Evolutionary conservation across 2,888 invertebrate species (phyloP).

Genomic region (Sinotaia quadrata): DNA sequence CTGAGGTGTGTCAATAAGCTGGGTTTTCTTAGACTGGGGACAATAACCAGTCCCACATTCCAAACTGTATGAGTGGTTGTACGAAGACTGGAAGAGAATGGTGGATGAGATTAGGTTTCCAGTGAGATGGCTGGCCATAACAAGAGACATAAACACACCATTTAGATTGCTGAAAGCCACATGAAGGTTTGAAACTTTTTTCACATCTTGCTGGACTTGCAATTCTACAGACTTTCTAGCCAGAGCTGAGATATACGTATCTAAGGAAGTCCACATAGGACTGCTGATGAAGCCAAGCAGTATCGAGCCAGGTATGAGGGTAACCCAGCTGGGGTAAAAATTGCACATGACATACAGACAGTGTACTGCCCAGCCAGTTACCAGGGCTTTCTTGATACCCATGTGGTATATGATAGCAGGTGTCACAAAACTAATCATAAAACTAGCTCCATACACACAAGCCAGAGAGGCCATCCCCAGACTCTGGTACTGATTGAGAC

Average conservation of each 20-base stretch:
- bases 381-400: constrained; percentile 36
- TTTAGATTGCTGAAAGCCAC: constrained; percentile 56
- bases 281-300: constrained; percentile 60
- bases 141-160: constrained; percentile 62
- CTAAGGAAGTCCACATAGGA: constrained; percentile 64
- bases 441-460: constrained; percentile 49
- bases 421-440: constrained; percentile 12
- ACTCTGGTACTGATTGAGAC: constrained; percentile 52
- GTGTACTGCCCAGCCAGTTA: constrained; percentile 53
- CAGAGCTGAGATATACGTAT: constrained; percentile 58
- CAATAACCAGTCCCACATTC: constrained; percentile 20
- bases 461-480: constrained; percentile 56
- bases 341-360: constrained; percentile 58
- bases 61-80: constrained; percentile 21
- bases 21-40: background rate
- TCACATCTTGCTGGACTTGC: background rate
- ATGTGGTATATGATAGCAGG: constrained; percentile 21
- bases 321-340: constrained; percentile 58
- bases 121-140: constrained; percentile 59
- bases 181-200: constrained; percentile 35
- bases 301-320: constrained; percentile 61
- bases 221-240: constrained; percentile 36
- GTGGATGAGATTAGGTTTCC: constrained; percentile 64
- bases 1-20: background rate
- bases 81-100: constrained; percentile 48